Percentiles rank a stretch among this genome's conserved stretches.
phyloP scores from a whole-genome alignment of 1,140 invertebrate species.

The Leptopilina boulardi region DNA sequence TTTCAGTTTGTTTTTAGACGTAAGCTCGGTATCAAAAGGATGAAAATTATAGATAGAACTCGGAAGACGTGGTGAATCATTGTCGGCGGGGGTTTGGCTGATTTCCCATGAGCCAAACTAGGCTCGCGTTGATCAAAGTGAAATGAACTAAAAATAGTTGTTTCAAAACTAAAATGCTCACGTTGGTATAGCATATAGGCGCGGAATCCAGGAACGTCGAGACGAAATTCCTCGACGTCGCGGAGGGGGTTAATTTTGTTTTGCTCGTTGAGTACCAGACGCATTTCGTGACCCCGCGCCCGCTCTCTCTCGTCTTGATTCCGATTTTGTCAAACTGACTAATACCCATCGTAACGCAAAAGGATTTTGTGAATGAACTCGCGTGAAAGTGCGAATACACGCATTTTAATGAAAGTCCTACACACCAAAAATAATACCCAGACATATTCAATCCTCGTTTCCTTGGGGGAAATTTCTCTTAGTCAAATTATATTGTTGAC shows the following conservation, averaged over 20 bases:
- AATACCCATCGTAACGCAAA: neutral
- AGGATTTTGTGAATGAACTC: slow-evolving; percentile 15
- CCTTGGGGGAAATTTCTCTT: neutral
- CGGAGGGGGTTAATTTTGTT: slow-evolving; percentile 32
- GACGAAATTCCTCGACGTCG: slow-evolving; percentile 32
- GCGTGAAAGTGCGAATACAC: slow-evolving; percentile 6
- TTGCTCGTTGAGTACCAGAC: neutral
- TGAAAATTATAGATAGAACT: slow-evolving; percentile 63
- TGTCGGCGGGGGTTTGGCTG: slow-evolving; percentile 61
- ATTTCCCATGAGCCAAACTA: slow-evolving; percentile 67
- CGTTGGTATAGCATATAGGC: slow-evolving; percentile 40
- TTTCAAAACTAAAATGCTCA: slow-evolving; percentile 41
- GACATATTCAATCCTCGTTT: slow-evolving; percentile 1
- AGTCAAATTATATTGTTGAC: neutral
- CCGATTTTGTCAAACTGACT: slow-evolving; percentile 36
- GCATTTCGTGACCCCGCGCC: neutral
- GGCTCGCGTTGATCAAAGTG: slow-evolving; percentile 64
- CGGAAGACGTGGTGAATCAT: slow-evolving; percentile 68
- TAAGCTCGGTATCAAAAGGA: too few relatives aligned
- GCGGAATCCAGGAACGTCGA: slow-evolving; percentile 44
- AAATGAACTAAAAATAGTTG: slow-evolving; percentile 61
- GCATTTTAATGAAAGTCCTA: slow-evolving; percentile 6
- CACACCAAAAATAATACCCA: neutral
- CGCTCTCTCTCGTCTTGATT: neutral
- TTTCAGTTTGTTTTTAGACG: too few relatives aligned